These are phyloP conservation scores for Brachionus rotundiformis DNA, from an alignment of 1,140 invertebrate genomes.

Conservation along the genomic window DNA sequence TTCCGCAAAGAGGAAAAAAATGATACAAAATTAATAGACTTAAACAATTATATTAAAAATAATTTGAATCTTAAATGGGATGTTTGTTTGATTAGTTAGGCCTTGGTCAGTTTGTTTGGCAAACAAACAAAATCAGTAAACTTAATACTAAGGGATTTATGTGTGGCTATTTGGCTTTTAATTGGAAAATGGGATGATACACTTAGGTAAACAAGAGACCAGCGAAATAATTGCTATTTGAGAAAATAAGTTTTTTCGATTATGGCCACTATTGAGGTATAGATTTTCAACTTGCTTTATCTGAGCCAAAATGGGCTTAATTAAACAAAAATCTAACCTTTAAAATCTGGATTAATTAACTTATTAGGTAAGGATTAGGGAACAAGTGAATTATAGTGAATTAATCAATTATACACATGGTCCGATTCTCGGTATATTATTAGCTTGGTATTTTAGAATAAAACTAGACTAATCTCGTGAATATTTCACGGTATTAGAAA, in stretches of 20 bases:
- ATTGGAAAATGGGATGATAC: background rate
- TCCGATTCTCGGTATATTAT: background rate
- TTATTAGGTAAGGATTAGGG: constrained; percentile 43
- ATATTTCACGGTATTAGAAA: constrained; percentile 32
- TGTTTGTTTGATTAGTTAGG: background rate
- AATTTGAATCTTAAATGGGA: background rate
- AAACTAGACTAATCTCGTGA: constrained; percentile 22
- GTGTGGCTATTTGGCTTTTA: constrained; percentile 12
- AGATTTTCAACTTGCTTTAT: constrained; percentile 12
- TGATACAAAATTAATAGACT: background rate
- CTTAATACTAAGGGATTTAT: background rate
- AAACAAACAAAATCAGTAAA: background rate
- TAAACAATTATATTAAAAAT: background rate
- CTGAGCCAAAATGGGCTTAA: background rate
- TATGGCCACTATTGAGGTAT: background rate
- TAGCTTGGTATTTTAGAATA: constrained; percentile 34
- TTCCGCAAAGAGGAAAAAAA: background rate
- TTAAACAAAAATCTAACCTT: constrained; percentile 7
- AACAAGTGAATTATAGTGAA: constrained; percentile 44
- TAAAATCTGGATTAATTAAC: constrained; percentile 36
- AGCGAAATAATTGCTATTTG: background rate
- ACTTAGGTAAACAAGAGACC: constrained; percentile 9
- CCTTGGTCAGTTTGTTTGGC: background rate
- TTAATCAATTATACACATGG: constrained; percentile 33
- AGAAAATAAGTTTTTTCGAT: constrained; percentile 27